phyloP scores from a whole-genome alignment of 23 tunicate genomes.

The Trididemnum nubilum region DNA sequence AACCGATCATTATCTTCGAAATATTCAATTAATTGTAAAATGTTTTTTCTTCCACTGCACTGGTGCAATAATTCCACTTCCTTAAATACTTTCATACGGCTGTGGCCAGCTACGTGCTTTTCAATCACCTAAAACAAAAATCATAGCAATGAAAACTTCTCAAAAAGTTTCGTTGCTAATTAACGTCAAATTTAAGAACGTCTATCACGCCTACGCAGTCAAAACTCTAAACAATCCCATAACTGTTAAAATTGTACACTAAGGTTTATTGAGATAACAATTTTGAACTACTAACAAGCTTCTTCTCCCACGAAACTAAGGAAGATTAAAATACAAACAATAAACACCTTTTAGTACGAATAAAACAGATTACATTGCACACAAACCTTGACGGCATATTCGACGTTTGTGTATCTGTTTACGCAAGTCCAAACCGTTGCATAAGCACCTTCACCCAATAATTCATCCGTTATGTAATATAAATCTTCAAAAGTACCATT shows the following conservation, averaged over 20 bases:
- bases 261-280: too few species aligned
- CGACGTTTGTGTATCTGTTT: conserved; percentile 84
- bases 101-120: conserved; percentile 93
- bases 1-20: conserved; percentile 89
- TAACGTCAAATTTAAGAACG: too few species aligned
- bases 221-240: too few species aligned
- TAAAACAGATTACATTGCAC: not conserved
- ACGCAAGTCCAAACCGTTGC: conserved; percentile 96
- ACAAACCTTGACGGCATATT: conserved; percentile 96
- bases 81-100: conserved; percentile 87
- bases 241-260: too few species aligned
- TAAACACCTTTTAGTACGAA: not conserved
- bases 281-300: too few species aligned
- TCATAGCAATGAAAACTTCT: too few species aligned
- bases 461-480: conserved; percentile 74
- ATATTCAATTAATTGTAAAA: conserved; percentile 93
- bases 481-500: conserved; percentile 93
- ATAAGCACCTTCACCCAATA: conserved; percentile 98
- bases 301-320: too few species aligned
- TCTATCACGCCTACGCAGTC: too few species aligned
- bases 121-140: conserved; percentile 71
- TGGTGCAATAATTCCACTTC: conserved; percentile 95
- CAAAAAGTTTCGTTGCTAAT: too few species aligned
- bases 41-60: conserved; percentile 75
- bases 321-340: too few species aligned